A percentile compares a stretch with the other conserved stretches of the same genome.
These are phyloP conservation scores for Peribatodes rhomboidaria DNA, from an alignment of 2,888 invertebrate species.

Conservation along the genomic window DNA sequence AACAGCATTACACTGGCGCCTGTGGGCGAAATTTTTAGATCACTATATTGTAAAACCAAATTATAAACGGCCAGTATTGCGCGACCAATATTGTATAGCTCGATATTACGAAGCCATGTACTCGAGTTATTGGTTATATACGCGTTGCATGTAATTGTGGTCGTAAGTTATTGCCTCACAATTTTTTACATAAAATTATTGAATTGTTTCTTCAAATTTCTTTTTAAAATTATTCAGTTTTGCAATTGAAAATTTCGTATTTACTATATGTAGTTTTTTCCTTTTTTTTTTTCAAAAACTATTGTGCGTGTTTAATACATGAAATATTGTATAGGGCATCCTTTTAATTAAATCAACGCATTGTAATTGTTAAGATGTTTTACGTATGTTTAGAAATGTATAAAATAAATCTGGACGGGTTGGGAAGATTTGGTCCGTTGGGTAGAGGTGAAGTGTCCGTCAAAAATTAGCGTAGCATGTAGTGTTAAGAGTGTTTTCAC, in stretches of 20 bases:
- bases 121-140: too few relatives aligned
- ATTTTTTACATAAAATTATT: too few relatives aligned
- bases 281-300: neutral
- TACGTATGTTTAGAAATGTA: conserved; percentile 13
- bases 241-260: neutral
- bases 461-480: conserved; percentile 4
- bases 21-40: too few relatives aligned
- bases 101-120: too few relatives aligned
- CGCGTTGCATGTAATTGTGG: too few relatives aligned
- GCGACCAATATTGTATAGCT: too few relatives aligned
- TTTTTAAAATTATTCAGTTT: neutral
- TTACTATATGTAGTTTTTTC: neutral
- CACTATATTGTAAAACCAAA: too few relatives aligned
- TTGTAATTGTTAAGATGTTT: conserved; percentile 14
- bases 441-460: conserved; percentile 2
- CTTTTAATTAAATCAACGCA: conserved; percentile 1
- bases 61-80: too few relatives aligned
- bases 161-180: too few relatives aligned
- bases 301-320: neutral
- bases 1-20: too few relatives aligned
- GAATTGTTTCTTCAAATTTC: too few relatives aligned
- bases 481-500: neutral
- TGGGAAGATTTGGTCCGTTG: conserved; percentile 13
- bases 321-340: neutral
- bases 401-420: neutral